phyloP scores from a whole-genome alignment of 1,140 invertebrate genomes.

The Ctenoplectra terminalis region DNA sequence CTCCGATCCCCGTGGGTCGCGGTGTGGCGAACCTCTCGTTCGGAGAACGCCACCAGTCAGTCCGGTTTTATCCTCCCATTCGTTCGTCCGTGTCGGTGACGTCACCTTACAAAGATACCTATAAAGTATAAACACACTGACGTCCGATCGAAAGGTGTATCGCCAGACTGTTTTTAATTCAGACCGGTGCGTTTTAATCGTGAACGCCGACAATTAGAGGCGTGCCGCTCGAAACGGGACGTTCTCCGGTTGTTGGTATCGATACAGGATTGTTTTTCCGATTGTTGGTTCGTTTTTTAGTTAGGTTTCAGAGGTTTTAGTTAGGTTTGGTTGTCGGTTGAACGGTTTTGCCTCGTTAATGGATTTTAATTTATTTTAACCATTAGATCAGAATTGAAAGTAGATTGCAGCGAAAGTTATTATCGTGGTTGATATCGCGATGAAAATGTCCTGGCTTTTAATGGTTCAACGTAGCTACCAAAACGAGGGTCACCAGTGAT shows the following conservation, averaged over 20 bases:
- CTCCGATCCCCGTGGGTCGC: constrained; percentile 37
- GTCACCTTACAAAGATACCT: constrained; percentile 74
- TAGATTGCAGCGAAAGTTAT: neutral
- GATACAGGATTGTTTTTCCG: neutral
- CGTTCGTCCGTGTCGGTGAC: constrained; percentile 75
- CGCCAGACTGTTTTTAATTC: neutral
- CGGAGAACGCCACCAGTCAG: constrained; percentile 81
- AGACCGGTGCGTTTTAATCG: neutral
- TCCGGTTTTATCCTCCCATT: constrained; percentile 80
- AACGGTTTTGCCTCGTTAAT: neutral
- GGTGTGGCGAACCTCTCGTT: constrained; percentile 71
- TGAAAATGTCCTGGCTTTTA: too few species aligned
- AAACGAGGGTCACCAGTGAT: too few species aligned
- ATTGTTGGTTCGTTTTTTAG: neutral
- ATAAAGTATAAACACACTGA: constrained; percentile 62
- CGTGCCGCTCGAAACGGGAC: too few species aligned
- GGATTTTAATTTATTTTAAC: neutral
- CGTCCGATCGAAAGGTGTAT: constrained; percentile 12
- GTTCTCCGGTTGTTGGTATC: neutral
- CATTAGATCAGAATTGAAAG: constrained; percentile 9
- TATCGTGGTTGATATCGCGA: neutral
- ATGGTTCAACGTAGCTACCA: too few species aligned
- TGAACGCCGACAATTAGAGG: neutral
- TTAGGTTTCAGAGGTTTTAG: neutral
- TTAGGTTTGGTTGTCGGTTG: too few species aligned